A percentile compares a stretch with the other conserved stretches of the same genome.
These are phyloP conservation scores for Cochlearius cochlearius DNA, from an alignment of 2,113 vertebrate species.

Conservation along the genomic window DNA sequence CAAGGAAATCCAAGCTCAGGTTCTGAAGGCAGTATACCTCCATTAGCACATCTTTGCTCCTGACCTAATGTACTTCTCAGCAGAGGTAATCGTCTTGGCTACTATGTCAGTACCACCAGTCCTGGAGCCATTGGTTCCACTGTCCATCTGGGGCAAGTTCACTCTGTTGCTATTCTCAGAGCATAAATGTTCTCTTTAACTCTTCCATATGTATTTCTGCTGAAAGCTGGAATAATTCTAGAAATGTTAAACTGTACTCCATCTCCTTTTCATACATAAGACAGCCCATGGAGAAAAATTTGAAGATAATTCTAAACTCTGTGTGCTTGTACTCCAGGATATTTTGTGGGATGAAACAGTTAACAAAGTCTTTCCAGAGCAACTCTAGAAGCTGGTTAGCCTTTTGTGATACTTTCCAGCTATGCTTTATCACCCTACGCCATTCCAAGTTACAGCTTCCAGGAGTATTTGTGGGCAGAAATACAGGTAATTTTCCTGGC, in stretches of 20 bases:
- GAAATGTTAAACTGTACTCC: neutral
- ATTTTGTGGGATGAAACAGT: neutral
- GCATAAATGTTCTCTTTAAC: neutral
- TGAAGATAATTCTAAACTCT: neutral
- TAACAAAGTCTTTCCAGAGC: neutral
- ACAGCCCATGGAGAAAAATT: neutral
- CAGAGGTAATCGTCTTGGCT: neutral
- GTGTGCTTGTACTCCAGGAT: neutral
- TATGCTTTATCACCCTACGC: neutral
- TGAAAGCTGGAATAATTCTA: neutral
- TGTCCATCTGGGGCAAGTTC: neutral
- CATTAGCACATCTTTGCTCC: neutral
- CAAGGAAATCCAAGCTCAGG: neutral
- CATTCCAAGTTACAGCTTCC: neutral
- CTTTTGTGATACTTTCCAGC: neutral
- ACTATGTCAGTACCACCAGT: neutral
- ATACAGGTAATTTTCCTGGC: neutral
- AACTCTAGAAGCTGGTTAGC: neutral
- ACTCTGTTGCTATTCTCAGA: neutral
- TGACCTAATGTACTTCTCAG: neutral
- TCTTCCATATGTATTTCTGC: neutral
- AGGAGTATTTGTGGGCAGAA: neutral
- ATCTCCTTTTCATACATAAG: neutral
- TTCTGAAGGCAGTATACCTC: neutral
- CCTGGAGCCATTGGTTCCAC: neutral